Base-by-base conservation (phyloP, 2,888 invertebrate species). In the Himalopsyche kuldschensis region DNA sequence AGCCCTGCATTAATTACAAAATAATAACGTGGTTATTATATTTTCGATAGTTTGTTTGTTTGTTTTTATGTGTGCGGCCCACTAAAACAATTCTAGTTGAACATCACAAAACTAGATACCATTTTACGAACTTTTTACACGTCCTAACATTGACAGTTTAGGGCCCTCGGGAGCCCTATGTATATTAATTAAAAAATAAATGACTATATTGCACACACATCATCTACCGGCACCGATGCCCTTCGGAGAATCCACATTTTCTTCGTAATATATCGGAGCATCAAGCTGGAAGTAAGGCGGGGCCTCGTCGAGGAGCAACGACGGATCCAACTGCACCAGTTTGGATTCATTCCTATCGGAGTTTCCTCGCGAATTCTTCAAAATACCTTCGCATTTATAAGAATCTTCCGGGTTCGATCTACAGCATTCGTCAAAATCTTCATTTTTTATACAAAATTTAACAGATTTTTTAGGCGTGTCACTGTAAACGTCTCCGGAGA, bases 231-330 rank as follows among this genome's bases (percentile, higher is more conserved):
- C n/a, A 4, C 55, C 10, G 55, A 20, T 8, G 0, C 5, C 55
- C 3, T 24, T 55, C 5, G 55, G 15, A 6, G 41, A 3, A 15
- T 0, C 11, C 0, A 3, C 20, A 6, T 20, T 55, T 55, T 24
- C 41, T 55, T 55, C 55, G 10, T 20, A n/a, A 55, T 55, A 20
- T 20, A 83, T 79, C 8, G 83, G 83, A 10, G 75, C 77, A 20
- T 83, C 83, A 30, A 83, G 31, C 11, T 63, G 46, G 20, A 83
- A 83, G 32, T 83, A 80, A 6, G 80, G 32, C 15, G 83, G 83
- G 0, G 80, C 1, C n/a, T 83, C 83, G 24, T 83, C 80, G 20
- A 75, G 6, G 24, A 83, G 5, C 15, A 11, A 3, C 11, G 75
- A 20, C 6, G 32, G 24, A 27, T 81, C 80, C 6, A 83, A 15